phyloP scores from a whole-genome alignment of 2,888 invertebrate species.

The Adelognathus sp. region DNA sequence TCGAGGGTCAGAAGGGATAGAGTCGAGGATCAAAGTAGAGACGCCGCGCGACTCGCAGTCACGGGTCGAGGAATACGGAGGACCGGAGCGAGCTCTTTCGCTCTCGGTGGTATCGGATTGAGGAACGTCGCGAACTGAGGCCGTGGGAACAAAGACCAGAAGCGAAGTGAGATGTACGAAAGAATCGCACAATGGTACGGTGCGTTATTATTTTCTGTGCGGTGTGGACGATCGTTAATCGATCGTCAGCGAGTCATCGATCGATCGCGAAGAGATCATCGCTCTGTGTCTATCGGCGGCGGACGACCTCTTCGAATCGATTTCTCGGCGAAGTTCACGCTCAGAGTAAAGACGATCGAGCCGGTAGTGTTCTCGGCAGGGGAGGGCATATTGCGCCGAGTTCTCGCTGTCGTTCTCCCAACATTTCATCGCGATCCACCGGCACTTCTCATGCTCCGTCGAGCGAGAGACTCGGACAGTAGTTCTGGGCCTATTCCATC shows the following conservation, averaged over 20 bases:
- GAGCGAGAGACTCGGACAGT: constrained; percentile 59
- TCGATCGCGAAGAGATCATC: constrained; percentile 33
- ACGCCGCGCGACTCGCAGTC: constrained; percentile 39
- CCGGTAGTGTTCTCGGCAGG: constrained; percentile 50
- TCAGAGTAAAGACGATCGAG: constrained; percentile 8
- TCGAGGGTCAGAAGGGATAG: constrained; percentile 49
- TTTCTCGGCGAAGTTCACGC: constrained; percentile 37
- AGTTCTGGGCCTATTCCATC: constrained; percentile 7
- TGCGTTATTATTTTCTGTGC: too few species aligned
- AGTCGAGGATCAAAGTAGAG: constrained; percentile 56
- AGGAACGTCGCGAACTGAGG: constrained; percentile 24
- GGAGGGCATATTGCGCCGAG: constrained; percentile 1
- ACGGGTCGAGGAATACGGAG: constrained; percentile 23
- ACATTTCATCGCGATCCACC: constrained; percentile 16
- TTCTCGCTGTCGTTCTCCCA: neutral
- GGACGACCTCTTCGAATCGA: constrained; percentile 45
- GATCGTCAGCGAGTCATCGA: constrained; percentile 36
- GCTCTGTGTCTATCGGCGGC: constrained; percentile 7
- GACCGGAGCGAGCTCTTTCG: neutral
- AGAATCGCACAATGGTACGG: neutral
- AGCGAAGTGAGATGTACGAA: constrained; percentile 46
- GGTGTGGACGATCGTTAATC: constrained; percentile 49
- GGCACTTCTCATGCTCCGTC: constrained; percentile 63
- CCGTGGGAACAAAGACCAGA: constrained; percentile 56
- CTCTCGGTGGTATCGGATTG: constrained; percentile 11